These are phyloP conservation scores for Reinhardtius hippoglossoides DNA, from an alignment of 2,113 vertebrate genomes.

Conservation along the genomic window DNA sequence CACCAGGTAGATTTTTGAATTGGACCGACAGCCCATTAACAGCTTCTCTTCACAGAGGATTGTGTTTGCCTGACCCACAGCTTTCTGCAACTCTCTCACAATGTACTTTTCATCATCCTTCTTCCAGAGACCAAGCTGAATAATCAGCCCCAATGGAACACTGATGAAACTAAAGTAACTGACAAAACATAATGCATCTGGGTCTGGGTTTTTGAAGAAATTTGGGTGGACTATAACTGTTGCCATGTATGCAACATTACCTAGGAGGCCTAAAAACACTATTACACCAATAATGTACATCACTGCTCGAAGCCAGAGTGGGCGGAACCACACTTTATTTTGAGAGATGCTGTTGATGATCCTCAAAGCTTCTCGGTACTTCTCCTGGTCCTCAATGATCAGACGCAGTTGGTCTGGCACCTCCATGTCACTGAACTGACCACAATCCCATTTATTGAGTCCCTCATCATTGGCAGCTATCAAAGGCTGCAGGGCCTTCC, in stretches of 20 bases:
- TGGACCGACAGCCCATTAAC: constrained; percentile 61
- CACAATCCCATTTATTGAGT: constrained; percentile 55
- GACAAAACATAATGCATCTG: fast-evolving
- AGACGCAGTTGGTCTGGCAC: constrained; percentile 68
- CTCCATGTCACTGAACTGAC: constrained; percentile 66
- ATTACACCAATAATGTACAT: background rate
- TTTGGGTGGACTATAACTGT: no score
- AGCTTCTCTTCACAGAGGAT: constrained; percentile 60
- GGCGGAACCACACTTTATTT: constrained; percentile 41
- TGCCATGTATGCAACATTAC: fast-evolving
- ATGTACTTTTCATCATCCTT: constrained; percentile 31
- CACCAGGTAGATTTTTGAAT: constrained; percentile 60
- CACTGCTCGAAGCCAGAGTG: constrained; percentile 14
- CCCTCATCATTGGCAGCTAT: constrained; percentile 61
- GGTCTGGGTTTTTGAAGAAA: no score
- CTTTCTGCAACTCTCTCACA: constrained; percentile 47
- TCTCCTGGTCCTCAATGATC: constrained; percentile 63
- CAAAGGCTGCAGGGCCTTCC: constrained; percentile 70
- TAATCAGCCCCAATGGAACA: background rate
- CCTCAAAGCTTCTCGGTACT: constrained; percentile 58
- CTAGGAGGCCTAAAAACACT: fast-evolving
- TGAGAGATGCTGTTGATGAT: constrained; percentile 60
- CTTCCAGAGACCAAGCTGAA: background rate
- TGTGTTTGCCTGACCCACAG: constrained; percentile 60
- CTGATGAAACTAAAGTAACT: background rate